phyloP scores from a whole-genome alignment of 2,113 vertebrate species.

The Petrocephalus zakoni region DNA sequence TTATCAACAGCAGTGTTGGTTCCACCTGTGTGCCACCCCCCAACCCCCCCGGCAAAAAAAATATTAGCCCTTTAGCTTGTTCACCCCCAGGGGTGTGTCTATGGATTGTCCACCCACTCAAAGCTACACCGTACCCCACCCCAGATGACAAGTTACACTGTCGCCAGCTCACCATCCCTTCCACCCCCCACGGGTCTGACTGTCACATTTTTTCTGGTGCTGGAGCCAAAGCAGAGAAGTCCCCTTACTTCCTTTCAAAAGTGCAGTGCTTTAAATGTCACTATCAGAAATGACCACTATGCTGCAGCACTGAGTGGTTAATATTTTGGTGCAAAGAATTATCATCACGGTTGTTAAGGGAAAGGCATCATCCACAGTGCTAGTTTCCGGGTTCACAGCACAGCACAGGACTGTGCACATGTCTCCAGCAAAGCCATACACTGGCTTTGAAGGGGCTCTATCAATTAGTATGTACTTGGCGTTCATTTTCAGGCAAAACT shows the following conservation, averaged over 20 bases:
- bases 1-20: background rate
- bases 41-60: background rate
- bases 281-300: background rate
- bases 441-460: background rate
- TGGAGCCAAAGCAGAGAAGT: background rate
- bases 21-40: background rate
- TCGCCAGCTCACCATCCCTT: no score
- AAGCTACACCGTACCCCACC: no score
- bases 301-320: background rate
- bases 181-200: background rate
- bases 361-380: background rate
- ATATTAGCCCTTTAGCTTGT: no score
- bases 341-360: background rate
- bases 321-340: background rate
- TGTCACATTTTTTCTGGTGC: background rate
- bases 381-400: background rate
- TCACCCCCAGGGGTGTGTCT: no score
- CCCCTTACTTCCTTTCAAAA: background rate
- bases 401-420: background rate
- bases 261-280: background rate
- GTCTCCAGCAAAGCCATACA: background rate
- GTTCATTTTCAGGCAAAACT: background rate
- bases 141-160: no score
- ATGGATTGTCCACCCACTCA: no score
- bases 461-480: background rate